Base-by-base conservation (phyloP, 1,140 invertebrate genomes). In the Mycetomoellerius zeteki region DNA sequence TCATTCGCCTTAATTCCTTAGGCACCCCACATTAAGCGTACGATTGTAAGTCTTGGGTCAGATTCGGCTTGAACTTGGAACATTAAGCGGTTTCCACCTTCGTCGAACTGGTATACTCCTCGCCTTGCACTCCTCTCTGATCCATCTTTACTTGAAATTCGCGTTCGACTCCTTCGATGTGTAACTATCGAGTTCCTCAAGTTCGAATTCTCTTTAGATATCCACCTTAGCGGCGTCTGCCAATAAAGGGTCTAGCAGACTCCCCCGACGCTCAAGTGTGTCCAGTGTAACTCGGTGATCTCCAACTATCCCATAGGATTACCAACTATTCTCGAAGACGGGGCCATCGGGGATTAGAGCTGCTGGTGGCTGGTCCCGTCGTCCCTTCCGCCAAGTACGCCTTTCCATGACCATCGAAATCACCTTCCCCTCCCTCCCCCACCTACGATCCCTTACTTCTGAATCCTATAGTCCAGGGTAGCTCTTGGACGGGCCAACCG, bases 271-370 rank as follows among this genome's bases (percentile, higher is more conserved):
- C 52, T 85, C 56, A 88, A 90, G 87, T 91, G 92, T 94, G 93
- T 94, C 93, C 93, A 90, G 92, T 93, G 89, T 90, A 95, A 95
- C 93, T 95, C 92, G 93, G 92, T 95, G 94, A 95, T 95, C 95
- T 95, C 94, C 92, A 95, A 95, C 94, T 95, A 95, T 95, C 94
- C 95, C 92, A 75, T 87, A 94, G 95, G 95, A 95, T 95, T 95
- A 95, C 95, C 93, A 95, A 95, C 95, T 95, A 95, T 95, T 94
- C 93, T 92, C 93, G 93, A 95, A 95, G 95, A 95, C 93, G 94
- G 90, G 93, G 89, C 93, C 93, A 93, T 95, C 93, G 92, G 90
- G 94, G 95, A 95, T 95, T 95, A 95, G 92, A 94, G 90, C 86
- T 64, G 88, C 75, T 87, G 86, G 69, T 87, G 86, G 86, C 86